A percentile compares a stretch with the other conserved stretches of the same genome.
Evolutionary conservation across 2,113 vertebrate species (phyloP).

Genomic region (Capra hircus): DNA sequence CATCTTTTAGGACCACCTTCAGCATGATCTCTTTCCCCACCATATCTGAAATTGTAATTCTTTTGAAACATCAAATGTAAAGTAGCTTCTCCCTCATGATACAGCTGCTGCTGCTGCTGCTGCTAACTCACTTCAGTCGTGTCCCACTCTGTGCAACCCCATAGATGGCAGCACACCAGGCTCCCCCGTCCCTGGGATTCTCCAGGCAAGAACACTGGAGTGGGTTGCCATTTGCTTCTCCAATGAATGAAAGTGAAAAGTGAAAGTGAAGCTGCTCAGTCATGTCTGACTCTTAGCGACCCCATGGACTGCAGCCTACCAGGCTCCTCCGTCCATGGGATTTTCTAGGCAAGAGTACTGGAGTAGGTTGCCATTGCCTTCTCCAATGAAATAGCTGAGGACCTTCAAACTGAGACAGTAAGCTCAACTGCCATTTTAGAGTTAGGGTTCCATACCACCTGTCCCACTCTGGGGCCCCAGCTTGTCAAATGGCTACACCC

Average conservation of each 20-base stretch:
- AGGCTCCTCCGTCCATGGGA: not conserved
- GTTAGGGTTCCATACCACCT: not conserved
- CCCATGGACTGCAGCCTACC: not conserved
- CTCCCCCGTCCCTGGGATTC: not conserved
- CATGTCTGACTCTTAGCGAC: not conserved
- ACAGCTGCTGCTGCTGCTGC: not conserved
- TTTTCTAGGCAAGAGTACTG: not conserved
- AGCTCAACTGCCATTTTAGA: not conserved
- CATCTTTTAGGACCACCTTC: not conserved
- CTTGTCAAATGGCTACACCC: not conserved
- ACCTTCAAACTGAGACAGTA: not conserved
- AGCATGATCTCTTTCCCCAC: not conserved
- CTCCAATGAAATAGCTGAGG: not conserved
- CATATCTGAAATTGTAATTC: not conserved
- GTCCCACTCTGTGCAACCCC: not conserved
- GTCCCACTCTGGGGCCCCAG: not conserved
- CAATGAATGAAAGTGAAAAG: not conserved
- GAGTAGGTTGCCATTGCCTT: not conserved
- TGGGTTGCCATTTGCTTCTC: not conserved
- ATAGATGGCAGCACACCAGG: not conserved
- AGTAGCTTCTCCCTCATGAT: not conserved
- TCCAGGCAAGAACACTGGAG: not conserved
- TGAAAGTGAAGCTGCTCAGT: not conserved
- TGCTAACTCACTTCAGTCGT: not conserved
- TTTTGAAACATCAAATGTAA: not conserved